phyloP scores from a whole-genome alignment of 1,140 invertebrate genomes.

The Tetramorium parvispinum region DNA sequence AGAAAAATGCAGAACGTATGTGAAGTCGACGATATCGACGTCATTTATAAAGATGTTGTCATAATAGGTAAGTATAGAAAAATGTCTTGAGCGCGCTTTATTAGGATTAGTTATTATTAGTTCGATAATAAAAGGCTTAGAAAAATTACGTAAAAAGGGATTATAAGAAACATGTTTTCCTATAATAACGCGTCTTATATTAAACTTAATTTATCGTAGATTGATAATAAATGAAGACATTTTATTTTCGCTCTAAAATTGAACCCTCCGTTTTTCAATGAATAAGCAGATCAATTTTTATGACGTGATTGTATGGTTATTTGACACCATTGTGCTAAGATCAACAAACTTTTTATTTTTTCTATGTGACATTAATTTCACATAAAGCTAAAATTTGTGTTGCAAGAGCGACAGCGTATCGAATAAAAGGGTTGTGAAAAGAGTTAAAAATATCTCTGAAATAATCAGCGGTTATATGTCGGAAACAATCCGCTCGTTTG shows the following conservation, averaged over 20 bases:
- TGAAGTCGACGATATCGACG: constrained; percentile 44
- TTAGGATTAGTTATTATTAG: constrained; percentile 8
- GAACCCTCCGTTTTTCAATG: not conserved
- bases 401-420: not conserved
- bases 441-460: not conserved
- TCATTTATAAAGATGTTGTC: constrained; percentile 88
- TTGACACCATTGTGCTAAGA: not conserved
- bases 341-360: not conserved
- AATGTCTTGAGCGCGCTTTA: not conserved
- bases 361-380: not conserved
- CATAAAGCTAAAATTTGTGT: not conserved
- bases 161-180: not conserved
- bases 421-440: not conserved
- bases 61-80: constrained; percentile 86
- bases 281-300: not conserved
- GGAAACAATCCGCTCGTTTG: not conserved
- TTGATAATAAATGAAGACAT: not conserved
- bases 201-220: not conserved
- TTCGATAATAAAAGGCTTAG: not conserved
- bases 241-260: not conserved
- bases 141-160: not conserved
- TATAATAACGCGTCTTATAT: not conserved
- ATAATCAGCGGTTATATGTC: not conserved
- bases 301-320: not conserved
- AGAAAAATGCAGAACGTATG: constrained; percentile 59